These are phyloP conservation scores for Agonopterix subpropinquella DNA, from an alignment of 2,888 invertebrate species.

Conservation along the genomic window DNA sequence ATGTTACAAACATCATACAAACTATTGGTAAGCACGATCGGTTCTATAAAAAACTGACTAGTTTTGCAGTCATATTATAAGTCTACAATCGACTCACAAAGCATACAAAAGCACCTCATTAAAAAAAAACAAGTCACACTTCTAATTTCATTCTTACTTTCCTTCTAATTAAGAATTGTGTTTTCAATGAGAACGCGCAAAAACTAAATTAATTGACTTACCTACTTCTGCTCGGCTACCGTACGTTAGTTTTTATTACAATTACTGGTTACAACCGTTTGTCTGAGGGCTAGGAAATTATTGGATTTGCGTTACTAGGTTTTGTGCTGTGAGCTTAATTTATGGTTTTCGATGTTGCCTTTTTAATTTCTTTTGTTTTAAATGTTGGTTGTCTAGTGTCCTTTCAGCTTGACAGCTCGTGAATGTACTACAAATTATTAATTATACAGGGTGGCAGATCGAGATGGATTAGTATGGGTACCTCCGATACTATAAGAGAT, in stretches of 20 bases:
- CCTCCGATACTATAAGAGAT: too few species aligned
- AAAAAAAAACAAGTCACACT: background rate
- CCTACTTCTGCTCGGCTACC: background rate
- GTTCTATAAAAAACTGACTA: too few species aligned
- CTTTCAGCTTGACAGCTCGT: too few species aligned
- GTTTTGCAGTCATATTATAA: too few species aligned
- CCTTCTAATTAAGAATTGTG: background rate
- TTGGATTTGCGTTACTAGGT: background rate
- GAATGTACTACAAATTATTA: too few species aligned
- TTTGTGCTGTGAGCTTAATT: background rate
- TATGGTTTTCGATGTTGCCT: too few species aligned
- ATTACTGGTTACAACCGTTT: background rate
- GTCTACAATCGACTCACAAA: background rate
- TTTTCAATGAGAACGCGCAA: background rate
- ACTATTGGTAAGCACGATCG: too few species aligned
- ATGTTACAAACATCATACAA: too few species aligned
- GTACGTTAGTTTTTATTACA: background rate
- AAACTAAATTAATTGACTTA: constrained; percentile 1
- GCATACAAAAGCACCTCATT: constrained; percentile 11
- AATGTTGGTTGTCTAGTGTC: too few species aligned
- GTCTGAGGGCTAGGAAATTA: background rate
- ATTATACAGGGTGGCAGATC: too few species aligned
- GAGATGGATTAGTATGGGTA: too few species aligned
- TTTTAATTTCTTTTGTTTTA: too few species aligned
- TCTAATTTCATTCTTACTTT: background rate